A percentile compares a stretch with the other conserved stretches of the same genome.
These are phyloP conservation scores for Drosophila macrothrix DNA, from an alignment of 2,888 invertebrate genomes.

Conservation along the genomic window DNA sequence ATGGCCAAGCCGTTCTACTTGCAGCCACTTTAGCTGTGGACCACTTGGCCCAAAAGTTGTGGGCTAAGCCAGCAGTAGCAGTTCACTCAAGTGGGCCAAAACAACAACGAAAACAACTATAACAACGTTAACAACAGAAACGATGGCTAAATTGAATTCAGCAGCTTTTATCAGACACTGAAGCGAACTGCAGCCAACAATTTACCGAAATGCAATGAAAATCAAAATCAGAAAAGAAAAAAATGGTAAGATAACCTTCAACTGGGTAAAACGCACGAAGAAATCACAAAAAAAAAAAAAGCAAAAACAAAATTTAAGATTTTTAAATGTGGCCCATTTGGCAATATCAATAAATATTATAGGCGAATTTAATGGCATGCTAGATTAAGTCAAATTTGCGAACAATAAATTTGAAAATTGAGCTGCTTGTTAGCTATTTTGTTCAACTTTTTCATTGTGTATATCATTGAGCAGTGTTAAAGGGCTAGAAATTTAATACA, in stretches of 20 bases:
- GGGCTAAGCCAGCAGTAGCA: conserved; percentile 11
- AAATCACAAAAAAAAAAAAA: conserved; percentile 1
- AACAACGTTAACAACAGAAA: conserved; percentile 16
- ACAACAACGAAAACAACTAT: conserved; percentile 5
- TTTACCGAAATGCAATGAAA: conserved; percentile 23
- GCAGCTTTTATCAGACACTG: conserved; percentile 24
- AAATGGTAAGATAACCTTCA: not conserved
- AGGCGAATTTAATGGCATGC: conserved; percentile 1
- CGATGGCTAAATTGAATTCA: conserved; percentile 42
- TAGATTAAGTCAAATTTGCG: not conserved
- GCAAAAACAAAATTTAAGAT: not conserved
- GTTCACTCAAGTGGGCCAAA: conserved; percentile 16
- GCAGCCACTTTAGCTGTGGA: conserved; percentile 35
- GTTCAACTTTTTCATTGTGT: not conserved
- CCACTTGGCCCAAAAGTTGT: conserved; percentile 24
- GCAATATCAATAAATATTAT: conserved; percentile 8
- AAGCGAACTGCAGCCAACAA: conserved; percentile 30
- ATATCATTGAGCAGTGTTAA: not conserved
- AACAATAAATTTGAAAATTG: not conserved
- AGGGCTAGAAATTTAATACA: not conserved
- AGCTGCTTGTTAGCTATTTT: not conserved
- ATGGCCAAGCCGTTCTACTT: conserved; percentile 26
- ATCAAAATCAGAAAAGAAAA: not conserved
- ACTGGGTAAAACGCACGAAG: not conserved
- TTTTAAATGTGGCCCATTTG: not conserved